These are phyloP conservation scores for Salpingus planirostris DNA, from an alignment of 2,888 invertebrate species.

Conservation along the genomic window DNA sequence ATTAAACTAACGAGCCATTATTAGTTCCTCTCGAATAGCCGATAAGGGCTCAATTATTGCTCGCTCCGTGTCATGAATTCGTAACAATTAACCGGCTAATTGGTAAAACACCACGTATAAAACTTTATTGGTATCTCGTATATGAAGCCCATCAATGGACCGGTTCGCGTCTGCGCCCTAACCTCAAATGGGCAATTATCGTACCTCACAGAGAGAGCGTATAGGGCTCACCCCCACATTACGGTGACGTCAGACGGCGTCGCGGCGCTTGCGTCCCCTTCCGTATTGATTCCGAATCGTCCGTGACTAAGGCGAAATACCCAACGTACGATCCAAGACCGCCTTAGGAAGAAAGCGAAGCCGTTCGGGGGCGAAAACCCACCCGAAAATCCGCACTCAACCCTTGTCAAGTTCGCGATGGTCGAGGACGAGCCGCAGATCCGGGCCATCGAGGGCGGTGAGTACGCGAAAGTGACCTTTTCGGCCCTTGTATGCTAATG, in stretches of 20 bases:
- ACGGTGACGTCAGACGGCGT: conserved; percentile 10
- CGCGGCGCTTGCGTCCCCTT: conserved; percentile 18
- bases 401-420: conserved; percentile 30
- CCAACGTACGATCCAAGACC: conserved; percentile 6
- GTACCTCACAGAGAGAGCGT: too few species aligned
- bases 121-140: too few species aligned
- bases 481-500: not conserved
- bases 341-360: not conserved
- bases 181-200: too few species aligned
- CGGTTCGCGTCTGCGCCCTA: too few species aligned
- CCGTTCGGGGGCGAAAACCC: conserved; percentile 10
- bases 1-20: too few species aligned
- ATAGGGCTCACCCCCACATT: conserved; percentile 12
- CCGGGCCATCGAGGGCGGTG: conserved; percentile 47
- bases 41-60: too few species aligned
- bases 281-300: conserved; percentile 22
- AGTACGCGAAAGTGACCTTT: conserved; percentile 22
- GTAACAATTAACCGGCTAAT: too few species aligned
- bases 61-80: too few species aligned
- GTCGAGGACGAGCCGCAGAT: conserved; percentile 53
- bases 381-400: conserved; percentile 9
- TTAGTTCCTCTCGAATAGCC: too few species aligned
- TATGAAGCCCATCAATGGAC: too few species aligned
- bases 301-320: conserved; percentile 23
- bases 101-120: too few species aligned